phyloP scores from a whole-genome alignment of 2,113 vertebrate genomes.

The Bubalus kerabau region DNA sequence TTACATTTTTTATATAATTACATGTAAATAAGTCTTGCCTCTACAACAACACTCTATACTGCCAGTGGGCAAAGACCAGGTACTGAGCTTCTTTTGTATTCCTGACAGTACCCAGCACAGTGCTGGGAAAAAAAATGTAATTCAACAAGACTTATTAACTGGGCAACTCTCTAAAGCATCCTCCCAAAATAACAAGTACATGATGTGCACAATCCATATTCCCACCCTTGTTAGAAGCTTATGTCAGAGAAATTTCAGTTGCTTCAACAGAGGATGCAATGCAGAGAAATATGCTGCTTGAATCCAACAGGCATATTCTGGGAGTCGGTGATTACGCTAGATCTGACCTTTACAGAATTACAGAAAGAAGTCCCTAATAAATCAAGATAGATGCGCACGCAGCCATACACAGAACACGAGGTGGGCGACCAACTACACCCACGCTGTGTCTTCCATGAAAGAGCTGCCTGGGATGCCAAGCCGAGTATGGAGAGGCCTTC shows the following conservation, averaged over 20 bases:
- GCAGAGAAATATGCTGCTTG: constrained; percentile 39
- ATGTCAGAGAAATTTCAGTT: constrained; percentile 54
- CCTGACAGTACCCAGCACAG: not conserved
- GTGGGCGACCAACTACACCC: constrained; percentile 24
- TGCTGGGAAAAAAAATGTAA: not conserved
- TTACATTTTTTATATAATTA: constrained; percentile 18
- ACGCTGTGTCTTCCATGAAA: constrained; percentile 40
- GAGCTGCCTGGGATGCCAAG: not conserved
- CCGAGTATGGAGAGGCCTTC: not conserved
- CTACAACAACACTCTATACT: not conserved
- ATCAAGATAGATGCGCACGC: constrained; percentile 43
- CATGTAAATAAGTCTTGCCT: not conserved
- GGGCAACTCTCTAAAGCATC: constrained; percentile 34
- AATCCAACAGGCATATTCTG: constrained; percentile 51
- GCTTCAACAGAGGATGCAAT: constrained; percentile 48
- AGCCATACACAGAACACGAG: constrained; percentile 42
- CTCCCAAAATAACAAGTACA: constrained; percentile 61
- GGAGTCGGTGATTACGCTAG: constrained; percentile 57
- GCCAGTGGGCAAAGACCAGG: not conserved
- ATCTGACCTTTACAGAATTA: constrained; percentile 67
- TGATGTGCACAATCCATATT: constrained; percentile 52
- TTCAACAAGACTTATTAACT: constrained; percentile 52
- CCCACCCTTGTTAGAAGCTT: constrained; percentile 41
- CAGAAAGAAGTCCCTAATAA: constrained; percentile 67
- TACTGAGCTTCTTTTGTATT: not conserved